Evolutionary conservation across 2,113 vertebrate species (phyloP), one percentile per base, ranked within the genome.

Genomic region (Ptychochromis oligacanthus): DNA sequence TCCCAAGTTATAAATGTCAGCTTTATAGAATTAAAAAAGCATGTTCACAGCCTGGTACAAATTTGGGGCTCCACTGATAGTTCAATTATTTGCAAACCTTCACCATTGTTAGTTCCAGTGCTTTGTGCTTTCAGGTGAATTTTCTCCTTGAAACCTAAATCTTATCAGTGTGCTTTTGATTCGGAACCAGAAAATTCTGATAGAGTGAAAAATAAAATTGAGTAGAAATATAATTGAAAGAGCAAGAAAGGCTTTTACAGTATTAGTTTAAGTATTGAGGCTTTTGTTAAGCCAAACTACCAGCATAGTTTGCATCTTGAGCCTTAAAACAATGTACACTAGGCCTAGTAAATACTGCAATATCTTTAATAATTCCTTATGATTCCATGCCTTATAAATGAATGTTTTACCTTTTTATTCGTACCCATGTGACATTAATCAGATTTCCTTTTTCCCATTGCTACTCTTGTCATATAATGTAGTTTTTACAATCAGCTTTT

Each of bases 361-460:
- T 31, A 31, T 31, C 36, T 36, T 36, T 8, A 6, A 6, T 36
- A 6, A 36, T 8, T 36, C 7, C 5, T 36, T 36, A 34, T 18
- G 49, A 24, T 14, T 80, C 7, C 20, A 22, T 18, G 6, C 26
- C 4, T 61, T 13, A 70, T 72, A 20, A 77, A 72, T 61, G 55
- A 62, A 61, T 14, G 22, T n/a, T 64, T 78, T 28, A 74, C 77
- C 62, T n/a, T 75, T 64, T 81, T 81, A 81, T 75, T 64, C 59
- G 40, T 13, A 75, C 24, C 62, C 54, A 18, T 1, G n/a, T 70
- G 62, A 83, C 54, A 77, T 77, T 0, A 57, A 52, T 62, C 24
- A 7, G 52, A 58, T 54, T 76, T 40, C 18, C 36, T 17, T 36
- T 49, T 24, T 6, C 64, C 17, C 22, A 17, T 24, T 75, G 13